Evolutionary conservation across 2,113 vertebrate species (phyloP).

Genomic region (Peromyscus leucopus): DNA sequence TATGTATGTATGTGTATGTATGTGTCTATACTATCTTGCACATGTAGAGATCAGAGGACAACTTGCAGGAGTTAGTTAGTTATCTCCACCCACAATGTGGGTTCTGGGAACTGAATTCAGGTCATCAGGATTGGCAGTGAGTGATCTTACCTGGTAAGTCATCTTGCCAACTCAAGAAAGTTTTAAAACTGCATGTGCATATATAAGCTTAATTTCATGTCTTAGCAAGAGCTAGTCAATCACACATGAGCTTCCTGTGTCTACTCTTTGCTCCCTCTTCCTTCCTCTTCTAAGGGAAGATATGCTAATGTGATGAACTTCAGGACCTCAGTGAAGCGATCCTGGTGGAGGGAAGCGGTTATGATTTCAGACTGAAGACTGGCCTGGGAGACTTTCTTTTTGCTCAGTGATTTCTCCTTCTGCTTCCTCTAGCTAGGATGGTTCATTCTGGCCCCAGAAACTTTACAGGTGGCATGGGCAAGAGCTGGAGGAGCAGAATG

Average conservation of each 20-base stretch:
- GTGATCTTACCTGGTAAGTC: background rate
- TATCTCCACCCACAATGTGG: background rate
- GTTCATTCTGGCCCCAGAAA: background rate
- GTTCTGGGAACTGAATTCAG: background rate
- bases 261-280: background rate
- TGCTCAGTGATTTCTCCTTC: background rate
- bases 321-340: background rate
- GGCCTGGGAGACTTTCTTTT: background rate
- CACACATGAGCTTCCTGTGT: background rate
- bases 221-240: background rate
- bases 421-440: conserved; percentile 1
- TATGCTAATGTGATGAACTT: background rate
- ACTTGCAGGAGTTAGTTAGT: background rate
- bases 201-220: background rate
- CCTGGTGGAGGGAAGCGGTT: background rate
- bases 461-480: background rate
- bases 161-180: background rate
- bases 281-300: background rate
- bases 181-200: background rate
- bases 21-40: no score
- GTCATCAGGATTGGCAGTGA: background rate
- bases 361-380: background rate
- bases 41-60: background rate
- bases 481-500: background rate
- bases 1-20: background rate